phyloP scores from a whole-genome alignment of 2,888 invertebrate genomes.

The Bhutanitis thaidina region DNA sequence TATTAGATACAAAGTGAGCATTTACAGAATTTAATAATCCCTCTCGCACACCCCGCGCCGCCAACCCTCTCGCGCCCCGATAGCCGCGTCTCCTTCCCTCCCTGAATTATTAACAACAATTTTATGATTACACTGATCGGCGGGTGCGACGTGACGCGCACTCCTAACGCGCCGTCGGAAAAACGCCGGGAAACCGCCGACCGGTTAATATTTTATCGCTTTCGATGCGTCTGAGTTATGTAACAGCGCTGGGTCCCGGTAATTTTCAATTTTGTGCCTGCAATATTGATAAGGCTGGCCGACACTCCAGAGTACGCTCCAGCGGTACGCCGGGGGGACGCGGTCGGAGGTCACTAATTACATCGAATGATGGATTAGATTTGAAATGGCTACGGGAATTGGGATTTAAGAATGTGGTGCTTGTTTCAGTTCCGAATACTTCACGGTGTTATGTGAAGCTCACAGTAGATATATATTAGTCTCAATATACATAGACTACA shows the following conservation, averaged over 20 bases:
- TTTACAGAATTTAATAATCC: conserved; percentile 79
- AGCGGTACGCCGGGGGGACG: conserved; percentile 3
- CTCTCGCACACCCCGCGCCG: conserved; percentile 50
- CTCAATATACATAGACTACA: no score
- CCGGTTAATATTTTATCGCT: conserved; percentile 77
- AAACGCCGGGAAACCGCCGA: conserved; percentile 68
- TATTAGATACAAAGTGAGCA: conserved; percentile 80
- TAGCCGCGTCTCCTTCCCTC: conserved; percentile 38
- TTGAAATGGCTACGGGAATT: background rate
- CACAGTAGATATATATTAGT: no score
- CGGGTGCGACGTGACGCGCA: conserved; percentile 67
- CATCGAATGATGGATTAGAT: conserved; percentile 1
- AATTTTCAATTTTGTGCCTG: conserved; percentile 77
- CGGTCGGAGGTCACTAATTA: conserved; percentile 7
- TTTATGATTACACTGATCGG: conserved; percentile 78
- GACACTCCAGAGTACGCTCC: conserved; percentile 29
- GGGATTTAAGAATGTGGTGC: no score
- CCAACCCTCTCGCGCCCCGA: conserved; percentile 36
- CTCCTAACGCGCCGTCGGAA: conserved; percentile 61
- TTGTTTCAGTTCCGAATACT: no score
- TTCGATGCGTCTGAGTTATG: conserved; percentile 76
- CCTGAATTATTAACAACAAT: conserved; percentile 78
- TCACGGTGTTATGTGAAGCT: no score
- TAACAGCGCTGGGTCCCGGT: conserved; percentile 55
- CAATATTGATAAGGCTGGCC: conserved; percentile 70